Evolutionary conservation across 2,888 invertebrate species (phyloP).

Genomic region (Drosophila paracracens): DNA sequence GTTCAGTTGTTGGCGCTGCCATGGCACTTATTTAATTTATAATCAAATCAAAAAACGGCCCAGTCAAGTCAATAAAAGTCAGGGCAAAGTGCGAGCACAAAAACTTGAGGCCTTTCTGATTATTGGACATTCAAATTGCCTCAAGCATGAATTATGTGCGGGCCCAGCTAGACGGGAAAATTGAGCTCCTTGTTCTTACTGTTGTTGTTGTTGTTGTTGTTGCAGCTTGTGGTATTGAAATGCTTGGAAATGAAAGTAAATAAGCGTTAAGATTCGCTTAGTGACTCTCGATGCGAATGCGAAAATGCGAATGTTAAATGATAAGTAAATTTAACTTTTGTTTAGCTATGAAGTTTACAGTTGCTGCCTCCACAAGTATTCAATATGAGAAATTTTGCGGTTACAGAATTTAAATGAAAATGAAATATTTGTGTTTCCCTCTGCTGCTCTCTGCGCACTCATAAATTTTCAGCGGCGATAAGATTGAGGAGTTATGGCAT

Average conservation of each 20-base stretch:
- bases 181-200: conserved; percentile 24
- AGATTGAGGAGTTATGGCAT: conserved; percentile 18
- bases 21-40: conserved; percentile 75
- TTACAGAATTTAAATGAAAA: conserved; percentile 28
- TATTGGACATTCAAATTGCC: conserved; percentile 79
- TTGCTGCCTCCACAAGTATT: conserved; percentile 17
- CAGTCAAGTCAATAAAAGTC: conserved; percentile 76
- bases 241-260: conserved; percentile 69
- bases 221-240: conserved; percentile 59
- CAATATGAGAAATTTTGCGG: conserved; percentile 36
- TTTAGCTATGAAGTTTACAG: conserved; percentile 29
- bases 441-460: conserved; percentile 1
- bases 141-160: conserved; percentile 77
- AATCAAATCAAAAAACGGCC: conserved; percentile 71
- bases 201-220: conserved; percentile 42
- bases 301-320: conserved; percentile 61
- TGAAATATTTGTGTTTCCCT: conserved; percentile 17
- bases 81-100: conserved; percentile 46
- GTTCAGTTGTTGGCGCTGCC: conserved; percentile 47
- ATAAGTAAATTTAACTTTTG: conserved; percentile 75
- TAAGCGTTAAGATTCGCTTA: conserved; percentile 79
- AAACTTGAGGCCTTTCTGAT: conserved; percentile 77
- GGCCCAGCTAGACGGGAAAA: conserved; percentile 47
- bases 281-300: conserved; percentile 48
- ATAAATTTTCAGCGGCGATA: conserved; percentile 36